Conservation (phyloP, 2,888 invertebrate species). For the Doris montereyensis region DNA sequence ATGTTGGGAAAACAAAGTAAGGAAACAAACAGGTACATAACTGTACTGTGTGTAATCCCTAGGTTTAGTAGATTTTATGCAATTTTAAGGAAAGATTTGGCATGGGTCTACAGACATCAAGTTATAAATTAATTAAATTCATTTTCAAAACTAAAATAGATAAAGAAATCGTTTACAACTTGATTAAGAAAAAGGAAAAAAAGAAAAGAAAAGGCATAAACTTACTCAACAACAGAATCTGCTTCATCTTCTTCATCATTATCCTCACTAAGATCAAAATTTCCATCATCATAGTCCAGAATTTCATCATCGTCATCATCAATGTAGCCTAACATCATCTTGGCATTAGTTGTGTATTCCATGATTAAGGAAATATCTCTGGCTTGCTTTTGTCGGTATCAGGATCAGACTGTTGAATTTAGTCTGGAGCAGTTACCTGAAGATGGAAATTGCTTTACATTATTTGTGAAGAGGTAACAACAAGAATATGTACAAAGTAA, state of each 20-base stretch:
- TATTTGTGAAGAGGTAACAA: too few relatives aligned
- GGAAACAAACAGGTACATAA: too few relatives aligned
- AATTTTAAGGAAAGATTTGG: neutral
- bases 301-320: slow-evolving; percentile 44
- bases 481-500: too few relatives aligned
- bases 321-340: slow-evolving; percentile 46
- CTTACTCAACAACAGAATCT: slow-evolving; percentile 52
- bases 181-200: too few relatives aligned
- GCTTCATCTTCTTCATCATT: slow-evolving; percentile 53
- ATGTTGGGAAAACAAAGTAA: too few relatives aligned
- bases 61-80: too few relatives aligned
- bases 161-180: too few relatives aligned
- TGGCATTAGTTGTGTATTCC: slow-evolving; percentile 42
- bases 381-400: neutral
- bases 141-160: too few relatives aligned
- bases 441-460: too few relatives aligned
- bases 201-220: neutral
- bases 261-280: slow-evolving; percentile 54
- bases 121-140: neutral
- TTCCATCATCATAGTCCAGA: slow-evolving; percentile 52
- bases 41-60: too few relatives aligned
- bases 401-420: neutral
- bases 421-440: too few relatives aligned
- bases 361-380: neutral
- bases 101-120: neutral